phyloP scores from a whole-genome alignment of 2,113 vertebrate genomes.

The Hemiscyllium ocellatum region DNA sequence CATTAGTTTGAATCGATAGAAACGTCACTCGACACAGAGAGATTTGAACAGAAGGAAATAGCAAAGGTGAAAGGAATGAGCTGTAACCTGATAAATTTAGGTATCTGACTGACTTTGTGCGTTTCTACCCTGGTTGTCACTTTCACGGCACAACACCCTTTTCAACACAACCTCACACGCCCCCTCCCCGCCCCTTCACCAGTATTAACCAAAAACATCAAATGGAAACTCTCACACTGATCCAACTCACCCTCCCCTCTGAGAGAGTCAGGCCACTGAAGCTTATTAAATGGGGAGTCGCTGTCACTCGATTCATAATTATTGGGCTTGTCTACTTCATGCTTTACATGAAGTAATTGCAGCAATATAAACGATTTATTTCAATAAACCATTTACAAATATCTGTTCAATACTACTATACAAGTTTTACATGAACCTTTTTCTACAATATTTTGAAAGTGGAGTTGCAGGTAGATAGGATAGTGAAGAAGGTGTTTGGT shows the following conservation, averaged over 20 bases:
- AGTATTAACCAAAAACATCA: neutral
- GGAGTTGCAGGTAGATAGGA: too few relatives aligned
- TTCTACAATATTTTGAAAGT: neutral
- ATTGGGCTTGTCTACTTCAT: neutral
- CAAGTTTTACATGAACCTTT: neutral
- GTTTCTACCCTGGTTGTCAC: neutral
- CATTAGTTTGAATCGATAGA: neutral
- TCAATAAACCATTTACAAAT: neutral
- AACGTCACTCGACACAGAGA: neutral
- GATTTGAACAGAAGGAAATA: neutral
- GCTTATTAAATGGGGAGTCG: neutral
- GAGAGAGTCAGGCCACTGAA: neutral
- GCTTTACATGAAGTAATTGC: neutral
- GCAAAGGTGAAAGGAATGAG: neutral
- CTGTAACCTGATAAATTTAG: neutral
- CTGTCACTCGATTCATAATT: neutral
- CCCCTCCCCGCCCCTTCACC: neutral
- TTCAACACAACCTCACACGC: neutral
- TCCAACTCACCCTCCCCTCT: neutral
- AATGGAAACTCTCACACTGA: neutral
- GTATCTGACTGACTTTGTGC: neutral
- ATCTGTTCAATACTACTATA: neutral
- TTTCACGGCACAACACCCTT: neutral
- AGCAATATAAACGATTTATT: neutral
- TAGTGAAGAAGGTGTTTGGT: too few relatives aligned